Evolutionary conservation across 2,888 invertebrate genomes (phyloP).

Genomic region (Macrophya annulata): DNA sequence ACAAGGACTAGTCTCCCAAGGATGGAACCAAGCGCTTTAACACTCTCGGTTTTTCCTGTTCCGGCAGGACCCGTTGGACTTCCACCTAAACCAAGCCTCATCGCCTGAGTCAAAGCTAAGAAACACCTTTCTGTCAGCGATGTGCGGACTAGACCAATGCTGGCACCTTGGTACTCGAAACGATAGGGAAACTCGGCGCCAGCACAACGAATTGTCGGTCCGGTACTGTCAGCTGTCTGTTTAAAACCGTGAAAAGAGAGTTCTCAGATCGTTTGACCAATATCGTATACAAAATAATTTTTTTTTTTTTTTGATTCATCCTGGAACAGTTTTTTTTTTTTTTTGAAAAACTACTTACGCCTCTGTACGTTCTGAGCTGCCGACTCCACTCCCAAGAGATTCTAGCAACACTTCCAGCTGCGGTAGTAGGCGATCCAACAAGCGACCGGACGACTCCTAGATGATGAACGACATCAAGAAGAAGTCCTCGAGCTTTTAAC

Average conservation of each 20-base stretch:
- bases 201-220: conserved; percentile 92
- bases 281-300: conserved; percentile 56
- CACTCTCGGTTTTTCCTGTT: conserved; percentile 99
- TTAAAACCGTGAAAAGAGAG: not conserved
- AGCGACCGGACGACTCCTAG: conserved; percentile 91
- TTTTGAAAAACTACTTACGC: conserved; percentile 62
- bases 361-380: conserved; percentile 86
- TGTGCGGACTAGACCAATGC: conserved; percentile 96
- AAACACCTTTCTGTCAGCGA: conserved; percentile 98
- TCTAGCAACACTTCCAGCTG: conserved; percentile 66
- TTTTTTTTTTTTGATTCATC: conserved; percentile 37
- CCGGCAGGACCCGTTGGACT: conserved; percentile 99
- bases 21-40: conserved; percentile 95
- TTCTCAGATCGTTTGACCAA: too few species aligned
- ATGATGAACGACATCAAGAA: conserved; percentile 96
- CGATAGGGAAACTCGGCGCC: conserved; percentile 97
- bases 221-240: conserved; percentile 83
- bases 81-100: conserved; percentile 97
- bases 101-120: conserved; percentile 96
- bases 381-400: conserved; percentile 95
- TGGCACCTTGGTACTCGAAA: conserved; percentile 99
- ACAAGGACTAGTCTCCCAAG: conserved; percentile 96
- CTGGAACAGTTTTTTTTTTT: not conserved
- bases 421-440: conserved; percentile 79
- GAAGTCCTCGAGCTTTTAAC: conserved; percentile 94